Conservation (phyloP, 2,888 invertebrate species). For the Eristalis pertinax region DNA sequence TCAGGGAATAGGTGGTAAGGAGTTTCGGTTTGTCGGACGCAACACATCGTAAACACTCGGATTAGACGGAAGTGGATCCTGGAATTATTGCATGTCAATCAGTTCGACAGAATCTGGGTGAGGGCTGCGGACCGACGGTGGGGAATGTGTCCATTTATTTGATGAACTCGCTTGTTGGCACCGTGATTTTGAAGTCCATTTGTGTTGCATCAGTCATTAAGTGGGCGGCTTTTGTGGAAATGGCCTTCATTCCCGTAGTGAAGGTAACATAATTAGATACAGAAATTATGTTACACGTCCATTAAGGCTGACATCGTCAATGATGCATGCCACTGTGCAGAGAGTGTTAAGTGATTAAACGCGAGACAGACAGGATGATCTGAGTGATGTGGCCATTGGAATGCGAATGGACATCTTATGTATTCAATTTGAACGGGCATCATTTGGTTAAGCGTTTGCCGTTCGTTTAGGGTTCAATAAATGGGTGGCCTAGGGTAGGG, state of each 20-base stretch:
- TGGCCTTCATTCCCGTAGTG: background rate
- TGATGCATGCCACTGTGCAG: background rate
- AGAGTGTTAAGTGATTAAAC: background rate
- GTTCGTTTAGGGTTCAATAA: background rate
- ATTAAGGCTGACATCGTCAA: background rate
- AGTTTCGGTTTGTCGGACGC: slow-evolving; percentile 20
- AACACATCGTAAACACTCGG: slow-evolving; percentile 4
- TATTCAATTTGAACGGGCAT: background rate
- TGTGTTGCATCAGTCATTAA: background rate
- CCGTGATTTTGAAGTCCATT: background rate
- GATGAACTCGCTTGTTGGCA: background rate
- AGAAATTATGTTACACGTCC: background rate
- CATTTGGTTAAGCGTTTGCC: background rate
- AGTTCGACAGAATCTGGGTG: background rate
- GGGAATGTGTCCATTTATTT: background rate
- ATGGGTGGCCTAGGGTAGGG: background rate
- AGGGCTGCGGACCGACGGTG: background rate
- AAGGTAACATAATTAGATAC: background rate
- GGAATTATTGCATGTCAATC: slow-evolving; percentile 41
- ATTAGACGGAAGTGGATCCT: slow-evolving; percentile 2
- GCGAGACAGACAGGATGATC: background rate
- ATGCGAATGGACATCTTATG: background rate
- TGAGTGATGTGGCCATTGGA: background rate
- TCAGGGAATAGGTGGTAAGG: slow-evolving; percentile 4
- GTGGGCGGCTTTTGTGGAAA: background rate